Evolutionary conservation across 2,888 invertebrate species (phyloP), one percentile per base, ranked within the genome.

Genomic region (Drosophila anomalata): DNA sequence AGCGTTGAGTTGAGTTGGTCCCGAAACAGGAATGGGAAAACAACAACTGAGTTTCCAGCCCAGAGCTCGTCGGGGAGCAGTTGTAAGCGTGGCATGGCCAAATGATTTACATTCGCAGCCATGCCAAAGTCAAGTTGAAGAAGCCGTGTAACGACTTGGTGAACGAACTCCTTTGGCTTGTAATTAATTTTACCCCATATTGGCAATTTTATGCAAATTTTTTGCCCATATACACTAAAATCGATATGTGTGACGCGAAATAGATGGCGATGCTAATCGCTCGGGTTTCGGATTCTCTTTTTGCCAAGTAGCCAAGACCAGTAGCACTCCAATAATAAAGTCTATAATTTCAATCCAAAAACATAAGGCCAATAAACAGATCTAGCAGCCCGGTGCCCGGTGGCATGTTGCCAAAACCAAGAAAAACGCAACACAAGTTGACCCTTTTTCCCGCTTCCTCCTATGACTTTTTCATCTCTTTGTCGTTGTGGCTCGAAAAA

Each of bases 81-180:
- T 85, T 73, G 77, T 73, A 87, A 84, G 75, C 86, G 79, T 88
- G 76, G 80, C 87, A 84, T 85, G 66, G 77, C 89, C 75, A 89
- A 90, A 87, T 90, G 89, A 90, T 90, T 90, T 90, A 90, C 90
- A 88, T 90, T 89, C 81, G 82, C 85, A 69, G 72, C 55, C 68
- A 70, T 74, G 77, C 75, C 74, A 68, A 78, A 78, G 76, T 70
- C 69, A 39, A 58, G 70, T 77, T 69, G 73, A 69, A 33, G 41
- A 55, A 75, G 77, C 76, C 88, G 78, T 80, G 78, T 76, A 83
- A 79, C 78, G 78, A 86, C 79, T 77, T 77, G 17, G 31, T 12
- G 11, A 60, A 62, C 70, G 56, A 56, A 52, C 55, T 69, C 33
- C 42, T 67, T 52, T 57, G 57, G 36, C 33, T 75, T 61, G 76